These are phyloP conservation scores for Protodeltote pygarga DNA, from an alignment of 2,888 invertebrate species.

Conservation along the genomic window DNA sequence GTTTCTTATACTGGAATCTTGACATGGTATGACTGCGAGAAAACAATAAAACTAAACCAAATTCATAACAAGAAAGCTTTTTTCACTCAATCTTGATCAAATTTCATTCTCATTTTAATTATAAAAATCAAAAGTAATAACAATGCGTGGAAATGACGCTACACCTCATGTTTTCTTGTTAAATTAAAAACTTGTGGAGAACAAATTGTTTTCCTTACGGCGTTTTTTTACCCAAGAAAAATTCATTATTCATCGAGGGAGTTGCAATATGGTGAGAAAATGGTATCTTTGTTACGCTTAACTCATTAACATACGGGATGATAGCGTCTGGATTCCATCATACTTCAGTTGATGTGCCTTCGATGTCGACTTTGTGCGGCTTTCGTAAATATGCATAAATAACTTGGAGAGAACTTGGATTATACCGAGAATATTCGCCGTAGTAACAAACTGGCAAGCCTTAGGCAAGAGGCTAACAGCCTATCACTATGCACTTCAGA, in stretches of 20 bases:
- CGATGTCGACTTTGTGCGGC: neutral
- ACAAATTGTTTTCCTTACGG: slow-evolving; percentile 39
- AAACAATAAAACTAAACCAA: too few species aligned
- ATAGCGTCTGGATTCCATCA: slow-evolving; percentile 3
- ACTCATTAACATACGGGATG: slow-evolving; percentile 40
- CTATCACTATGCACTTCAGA: slow-evolving; percentile 10
- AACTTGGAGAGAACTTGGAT: too few species aligned
- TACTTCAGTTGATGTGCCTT: neutral
- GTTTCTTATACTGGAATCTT: slow-evolving; percentile 10
- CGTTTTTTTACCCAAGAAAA: slow-evolving; percentile 50
- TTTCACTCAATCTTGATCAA: neutral
- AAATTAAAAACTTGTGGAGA: slow-evolving; percentile 37
- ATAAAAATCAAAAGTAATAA: slow-evolving; percentile 1
- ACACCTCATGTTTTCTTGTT: slow-evolving; percentile 10
- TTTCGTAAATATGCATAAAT: too few species aligned
- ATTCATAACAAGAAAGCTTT: neutral
- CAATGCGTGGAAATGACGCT: slow-evolving; percentile 23
- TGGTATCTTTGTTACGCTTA: slow-evolving; percentile 52
- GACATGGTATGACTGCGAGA: too few species aligned
- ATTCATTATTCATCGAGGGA: slow-evolving; percentile 59
- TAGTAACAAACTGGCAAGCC: slow-evolving; percentile 14
- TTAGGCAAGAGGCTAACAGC: slow-evolving; percentile 17
- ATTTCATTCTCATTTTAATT: neutral
- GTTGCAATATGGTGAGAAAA: slow-evolving; percentile 52
- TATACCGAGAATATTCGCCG: slow-evolving; percentile 18